Percentiles rank a stretch among this genome's conserved stretches.
Conservation (phyloP, 1,140 invertebrate genomes). For the Lepidurus arcticus region DNA sequence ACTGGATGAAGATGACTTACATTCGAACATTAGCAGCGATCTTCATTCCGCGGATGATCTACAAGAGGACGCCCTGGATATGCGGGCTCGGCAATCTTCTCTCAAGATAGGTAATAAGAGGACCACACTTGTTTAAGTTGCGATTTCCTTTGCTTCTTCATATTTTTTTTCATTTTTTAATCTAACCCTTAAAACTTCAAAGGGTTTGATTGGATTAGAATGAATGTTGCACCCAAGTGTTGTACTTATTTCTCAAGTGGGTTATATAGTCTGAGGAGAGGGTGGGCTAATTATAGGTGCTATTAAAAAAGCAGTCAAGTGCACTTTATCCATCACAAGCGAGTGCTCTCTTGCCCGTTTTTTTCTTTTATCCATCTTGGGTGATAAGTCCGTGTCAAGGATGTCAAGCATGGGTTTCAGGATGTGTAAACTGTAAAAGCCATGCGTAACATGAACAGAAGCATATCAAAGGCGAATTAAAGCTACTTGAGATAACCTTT, state of each 20-base stretch:
- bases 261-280: not conserved
- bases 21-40: constrained; percentile 23
- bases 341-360: not conserved
- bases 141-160: not conserved
- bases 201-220: not conserved
- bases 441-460: too few relatives aligned
- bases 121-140: too few relatives aligned
- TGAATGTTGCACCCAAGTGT: not conserved
- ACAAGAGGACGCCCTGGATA: constrained; percentile 30
- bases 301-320: not conserved
- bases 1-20: constrained; percentile 6
- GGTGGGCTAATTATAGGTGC: constrained; percentile 9
- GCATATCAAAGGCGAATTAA: too few relatives aligned
- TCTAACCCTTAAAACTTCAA: not conserved
- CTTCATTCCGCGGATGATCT: constrained; percentile 23
- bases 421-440: too few relatives aligned
- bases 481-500: too few relatives aligned
- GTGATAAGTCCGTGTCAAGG: not conserved
- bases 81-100: constrained; percentile 22
- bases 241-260: not conserved
- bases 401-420: too few relatives aligned
- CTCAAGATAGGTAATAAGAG: not conserved
- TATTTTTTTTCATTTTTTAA: not conserved
- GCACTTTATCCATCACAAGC: too few relatives aligned
- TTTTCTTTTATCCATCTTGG: not conserved